phyloP scores from a whole-genome alignment of 2,888 invertebrate species.

The Baccha elongata region DNA sequence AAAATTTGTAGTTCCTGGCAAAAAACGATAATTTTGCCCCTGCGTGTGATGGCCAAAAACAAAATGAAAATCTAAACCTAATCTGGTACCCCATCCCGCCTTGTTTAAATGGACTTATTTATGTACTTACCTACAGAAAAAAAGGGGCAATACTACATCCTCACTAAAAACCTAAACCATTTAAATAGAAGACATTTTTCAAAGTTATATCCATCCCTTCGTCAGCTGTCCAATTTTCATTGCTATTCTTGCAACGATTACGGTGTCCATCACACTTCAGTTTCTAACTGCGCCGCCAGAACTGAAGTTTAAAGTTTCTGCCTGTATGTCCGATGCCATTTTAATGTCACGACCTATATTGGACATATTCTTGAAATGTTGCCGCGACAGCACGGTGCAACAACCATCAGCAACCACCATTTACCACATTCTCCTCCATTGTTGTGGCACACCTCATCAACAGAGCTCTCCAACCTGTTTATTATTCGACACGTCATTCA shows the following conservation, averaged over 20 bases:
- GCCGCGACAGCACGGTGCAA: slow-evolving; percentile 52
- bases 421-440: slow-evolving; percentile 68
- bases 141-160: no score
- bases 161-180: no score
- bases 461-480: slow-evolving; percentile 54
- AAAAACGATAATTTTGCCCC: no score
- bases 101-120: no score
- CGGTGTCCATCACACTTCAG: slow-evolving; percentile 65
- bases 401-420: slow-evolving; percentile 45
- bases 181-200: no score
- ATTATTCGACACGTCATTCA: slow-evolving; percentile 70
- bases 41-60: no score
- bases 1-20: no score
- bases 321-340: slow-evolving; percentile 72
- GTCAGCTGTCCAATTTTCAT: slow-evolving; percentile 55
- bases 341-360: slow-evolving; percentile 73
- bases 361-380: slow-evolving; percentile 67
- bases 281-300: slow-evolving; percentile 40
- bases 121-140: no score
- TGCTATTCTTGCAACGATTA: slow-evolving; percentile 52
- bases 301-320: slow-evolving; percentile 71
- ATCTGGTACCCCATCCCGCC: no score
- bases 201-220: slow-evolving; percentile 17
- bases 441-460: slow-evolving; percentile 68
- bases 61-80: no score